Conservation (phyloP, 1,140 invertebrate species). For the Drepana arcuata region DNA sequence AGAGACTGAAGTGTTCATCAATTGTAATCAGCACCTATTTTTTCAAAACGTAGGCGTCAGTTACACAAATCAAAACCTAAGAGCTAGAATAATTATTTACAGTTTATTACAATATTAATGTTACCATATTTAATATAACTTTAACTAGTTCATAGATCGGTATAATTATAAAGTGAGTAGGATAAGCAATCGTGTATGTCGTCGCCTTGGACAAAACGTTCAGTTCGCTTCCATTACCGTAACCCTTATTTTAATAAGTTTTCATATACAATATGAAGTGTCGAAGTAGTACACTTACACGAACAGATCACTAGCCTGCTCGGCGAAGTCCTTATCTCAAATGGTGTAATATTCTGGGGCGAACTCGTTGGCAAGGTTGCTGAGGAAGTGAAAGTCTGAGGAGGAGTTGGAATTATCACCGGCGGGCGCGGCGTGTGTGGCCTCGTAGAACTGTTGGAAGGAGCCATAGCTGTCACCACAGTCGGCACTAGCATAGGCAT, state of each 20-base stretch:
- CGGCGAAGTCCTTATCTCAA: constrained; percentile 73
- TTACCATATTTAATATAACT: constrained; percentile 17
- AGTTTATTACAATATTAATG: constrained; percentile 63
- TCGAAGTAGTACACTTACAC: too few relatives aligned
- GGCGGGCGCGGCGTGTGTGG: constrained; percentile 68
- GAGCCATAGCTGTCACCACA: constrained; percentile 77
- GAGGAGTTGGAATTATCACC: constrained; percentile 91
- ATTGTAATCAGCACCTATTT: constrained; percentile 36
- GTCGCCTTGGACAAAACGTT: constrained; percentile 39
- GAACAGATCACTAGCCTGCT: constrained; percentile 66
- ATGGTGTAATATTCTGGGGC: constrained; percentile 93
- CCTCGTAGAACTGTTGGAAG: constrained; percentile 81
- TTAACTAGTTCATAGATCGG: constrained; percentile 23
- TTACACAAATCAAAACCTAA: constrained; percentile 35
- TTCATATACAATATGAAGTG: constrained; percentile 22
- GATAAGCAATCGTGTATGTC: constrained; percentile 23
- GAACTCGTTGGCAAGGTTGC: constrained; percentile 91
- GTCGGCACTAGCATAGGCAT: constrained; percentile 72
- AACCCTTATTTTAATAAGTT: constrained; percentile 24
- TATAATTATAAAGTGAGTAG: constrained; percentile 37
- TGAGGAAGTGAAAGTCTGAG: constrained; percentile 93
- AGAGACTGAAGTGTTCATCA: too few relatives aligned
- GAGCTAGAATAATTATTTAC: constrained; percentile 57
- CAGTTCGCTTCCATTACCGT: constrained; percentile 26
- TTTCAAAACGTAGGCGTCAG: constrained; percentile 31